Base-by-base conservation (phyloP, 1,140 invertebrate species). In the Augochlora pura region DNA sequence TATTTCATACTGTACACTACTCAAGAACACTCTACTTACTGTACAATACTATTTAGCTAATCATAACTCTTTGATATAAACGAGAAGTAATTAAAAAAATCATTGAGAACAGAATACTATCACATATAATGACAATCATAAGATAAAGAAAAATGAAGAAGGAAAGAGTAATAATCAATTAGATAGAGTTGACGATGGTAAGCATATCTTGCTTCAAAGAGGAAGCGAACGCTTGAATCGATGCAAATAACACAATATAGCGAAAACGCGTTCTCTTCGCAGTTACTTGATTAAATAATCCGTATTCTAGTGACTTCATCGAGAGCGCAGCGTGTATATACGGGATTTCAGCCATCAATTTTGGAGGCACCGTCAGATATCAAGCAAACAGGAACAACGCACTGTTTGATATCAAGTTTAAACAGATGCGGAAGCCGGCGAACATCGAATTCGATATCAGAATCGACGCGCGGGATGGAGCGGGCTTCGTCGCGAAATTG, bases 401-500 rank as follows among this genome's bases (percentile, higher is more conserved):
- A 9, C 54, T 16, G 38, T 32, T 66, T 63, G 77, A 64, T 65
- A 72, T 64, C 49, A 32, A 23, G 60, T 57, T 78, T 57, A 72
- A 78, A 78, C 76, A 78, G 68, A 78, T 57, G 59, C 60, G 76
- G 21, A 9, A 57, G 54, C 54, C 21, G 16, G 49, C 14, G 49
- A 12, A 23, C 46, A 42, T 49, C 59, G 49, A 21, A 54, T 54
- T 54, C 54, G 18, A n/a, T 57, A 57, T n/a, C 54, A 21, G 49
- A 18, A 18, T 18, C 49, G 16, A 21, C 46, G 46, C 18, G 14
- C 16, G n/a, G 21, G 54, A 57, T 57, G 21, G 21, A 8, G 49
- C 49, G 16, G 49, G 49, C 46, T 59, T 64, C 76, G 52, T 64
- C 67, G 76, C 42, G 71, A 77, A 77, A 77, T 77, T 77, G 76